Evolutionary conservation across 2,113 vertebrate genomes (phyloP), one percentile per base, ranked within the genome.

Genomic region (Acanthisitta chloris): DNA sequence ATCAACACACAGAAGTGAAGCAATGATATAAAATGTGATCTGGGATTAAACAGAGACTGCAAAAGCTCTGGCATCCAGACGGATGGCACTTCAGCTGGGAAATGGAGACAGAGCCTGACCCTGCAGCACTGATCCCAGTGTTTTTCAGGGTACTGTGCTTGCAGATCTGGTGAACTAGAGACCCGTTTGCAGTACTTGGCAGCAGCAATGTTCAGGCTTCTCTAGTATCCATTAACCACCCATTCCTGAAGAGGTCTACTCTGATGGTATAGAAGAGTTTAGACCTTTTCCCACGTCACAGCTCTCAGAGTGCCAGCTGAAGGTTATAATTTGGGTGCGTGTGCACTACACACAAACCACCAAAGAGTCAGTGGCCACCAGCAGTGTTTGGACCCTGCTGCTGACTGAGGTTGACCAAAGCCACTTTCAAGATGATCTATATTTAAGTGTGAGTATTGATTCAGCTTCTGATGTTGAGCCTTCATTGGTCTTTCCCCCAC

Each of bases 401-500:
- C 86, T 86, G 61, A 13, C 28, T 65, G 86, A 2, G 4, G 84
- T 17, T 85, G 40, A 76, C 61, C 77, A 82, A 94, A 93, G 70
- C 80, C 72, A 5, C 28, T 73, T 88, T 64, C 77, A n/a, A 0
- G 34, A 25, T 54, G 42, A 77, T 46, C 42, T 69, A 0, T 72
- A 70, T 65, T 87, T 87, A 67, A 81, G 62, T 66, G 48, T 40
- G 76, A 91, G 79, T 71, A 65, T 91, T 91, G 34, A 29, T 71
- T 91, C 6, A 14, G 18, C 40, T 52, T 79, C 70, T 55, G 26
- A 70, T 1, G 0, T 4, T 64, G 26, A 49, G 33, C 54, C 33
- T 88, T 84, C 1, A 0, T 34, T 82, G 61, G n/a, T 80, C 55
- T 61, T 72, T 73, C 8, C 20, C 52, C 23, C 29, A 0, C 0